Conservation (phyloP, 2,888 invertebrate species). For the Cryptus viduatorius region DNA sequence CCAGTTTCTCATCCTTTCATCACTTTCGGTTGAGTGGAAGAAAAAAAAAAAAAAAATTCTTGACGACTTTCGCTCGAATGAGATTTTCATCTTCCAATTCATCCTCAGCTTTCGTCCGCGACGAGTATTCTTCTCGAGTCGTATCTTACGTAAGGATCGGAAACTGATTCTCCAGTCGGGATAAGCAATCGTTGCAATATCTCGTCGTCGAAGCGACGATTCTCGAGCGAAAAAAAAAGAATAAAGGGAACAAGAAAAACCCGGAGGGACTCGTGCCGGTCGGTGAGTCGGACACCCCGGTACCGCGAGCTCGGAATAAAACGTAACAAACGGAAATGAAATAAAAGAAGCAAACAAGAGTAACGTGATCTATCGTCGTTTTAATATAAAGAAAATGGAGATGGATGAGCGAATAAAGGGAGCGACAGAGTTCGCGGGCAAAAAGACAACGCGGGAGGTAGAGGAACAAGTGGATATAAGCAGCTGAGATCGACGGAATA, state of each 20-base stretch:
- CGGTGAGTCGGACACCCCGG: conserved; percentile 75
- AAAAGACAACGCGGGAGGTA: conserved; percentile 15
- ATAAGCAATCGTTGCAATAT: conserved; percentile 2
- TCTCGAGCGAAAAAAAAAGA: conserved; percentile 15
- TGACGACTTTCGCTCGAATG: conserved; percentile 39
- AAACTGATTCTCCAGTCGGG: conserved; percentile 44
- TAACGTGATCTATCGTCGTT: conserved; percentile 66
- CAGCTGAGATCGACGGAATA: conserved; percentile 1
- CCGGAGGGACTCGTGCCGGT: conserved; percentile 55
- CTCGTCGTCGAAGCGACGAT: conserved; percentile 40
- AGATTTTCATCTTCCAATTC: conserved; percentile 36
- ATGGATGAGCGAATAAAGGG: conserved; percentile 46
- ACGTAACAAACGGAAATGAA: conserved; percentile 29
- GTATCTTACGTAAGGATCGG: conserved; percentile 61
- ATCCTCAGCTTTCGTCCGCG: conserved; percentile 6
- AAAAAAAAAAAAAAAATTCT: not conserved
- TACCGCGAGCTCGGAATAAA: conserved; percentile 44
- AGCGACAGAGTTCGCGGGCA: conserved; percentile 22
- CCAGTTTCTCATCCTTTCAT: conserved; percentile 40
- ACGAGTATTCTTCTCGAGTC: conserved; percentile 32
- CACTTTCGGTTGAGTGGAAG: not conserved
- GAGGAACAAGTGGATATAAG: conserved; percentile 23
- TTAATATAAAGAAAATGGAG: conserved; percentile 71
- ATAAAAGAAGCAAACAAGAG: conserved; percentile 57
- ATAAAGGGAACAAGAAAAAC: conserved; percentile 14